phyloP scores from a whole-genome alignment of 1,140 invertebrate genomes.

The Phymastichus coffea region DNA sequence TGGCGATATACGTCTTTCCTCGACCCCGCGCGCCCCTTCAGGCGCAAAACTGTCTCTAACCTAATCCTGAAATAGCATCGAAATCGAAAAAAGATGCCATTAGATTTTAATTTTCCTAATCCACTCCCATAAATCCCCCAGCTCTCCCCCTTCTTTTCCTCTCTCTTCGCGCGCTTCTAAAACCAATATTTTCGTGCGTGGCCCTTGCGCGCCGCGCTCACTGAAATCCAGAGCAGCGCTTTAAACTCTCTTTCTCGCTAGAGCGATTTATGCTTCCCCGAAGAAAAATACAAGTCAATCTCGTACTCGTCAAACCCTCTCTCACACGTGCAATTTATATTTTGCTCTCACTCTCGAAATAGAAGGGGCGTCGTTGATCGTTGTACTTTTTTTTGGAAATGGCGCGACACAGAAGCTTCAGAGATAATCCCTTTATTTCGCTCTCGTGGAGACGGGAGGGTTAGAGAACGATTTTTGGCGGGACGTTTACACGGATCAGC shows the following conservation, averaged over 20 bases:
- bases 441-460: not conserved
- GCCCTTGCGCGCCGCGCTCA: too few species aligned
- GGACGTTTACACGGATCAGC: slow-evolving; percentile 33
- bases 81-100: not conserved
- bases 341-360: too few species aligned
- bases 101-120: slow-evolving; percentile 7
- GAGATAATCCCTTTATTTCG: slow-evolving; percentile 30
- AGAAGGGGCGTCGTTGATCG: too few species aligned
- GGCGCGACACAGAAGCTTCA: not conserved
- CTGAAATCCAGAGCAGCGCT: too few species aligned
- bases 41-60: too few species aligned
- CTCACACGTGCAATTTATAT: too few species aligned
- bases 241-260: not conserved
- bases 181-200: too few species aligned
- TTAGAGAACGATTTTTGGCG: slow-evolving; percentile 28
- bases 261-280: slow-evolving; percentile 9
- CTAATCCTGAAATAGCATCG: too few species aligned
- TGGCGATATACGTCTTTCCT: too few species aligned
- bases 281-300: not conserved
- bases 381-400: slow-evolving; percentile 16
- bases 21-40: too few species aligned
- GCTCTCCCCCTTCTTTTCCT: too few species aligned
- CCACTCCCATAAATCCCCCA: slow-evolving; percentile 30
- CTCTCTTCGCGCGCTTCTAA: too few species aligned
- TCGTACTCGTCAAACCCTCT: slow-evolving; percentile 9